A percentile compares a stretch with the other conserved stretches of the same genome.
phyloP scores from a whole-genome alignment of 92 coral and sea anemone species.

The Porites lobata region DNA sequence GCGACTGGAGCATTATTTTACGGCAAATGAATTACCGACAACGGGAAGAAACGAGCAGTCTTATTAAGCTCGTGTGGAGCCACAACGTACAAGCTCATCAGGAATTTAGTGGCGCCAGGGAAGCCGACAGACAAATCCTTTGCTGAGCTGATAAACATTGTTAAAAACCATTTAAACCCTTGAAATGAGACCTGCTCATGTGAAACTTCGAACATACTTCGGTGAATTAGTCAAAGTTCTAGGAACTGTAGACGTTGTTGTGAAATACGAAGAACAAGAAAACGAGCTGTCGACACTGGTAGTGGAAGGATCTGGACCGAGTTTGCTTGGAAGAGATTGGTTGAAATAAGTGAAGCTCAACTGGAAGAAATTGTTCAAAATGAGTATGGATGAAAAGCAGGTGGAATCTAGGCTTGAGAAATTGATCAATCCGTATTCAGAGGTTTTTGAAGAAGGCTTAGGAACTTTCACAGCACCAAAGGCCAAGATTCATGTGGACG shows the following conservation, averaged over 20 bases:
- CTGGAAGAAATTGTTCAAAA: conserved; percentile 37
- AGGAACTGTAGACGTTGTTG: conserved; percentile 50
- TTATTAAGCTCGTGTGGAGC: conserved; percentile 24
- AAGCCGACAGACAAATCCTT: conserved; percentile 56
- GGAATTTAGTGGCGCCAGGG: conserved; percentile 53
- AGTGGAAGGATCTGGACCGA: conserved; percentile 65
- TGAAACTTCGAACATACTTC: conserved; percentile 65
- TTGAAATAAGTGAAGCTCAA: conserved; percentile 33
- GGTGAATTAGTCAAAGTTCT: conserved; percentile 56
- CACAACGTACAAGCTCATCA: neutral
- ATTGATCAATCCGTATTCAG: conserved; percentile 21
- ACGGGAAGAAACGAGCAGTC: conserved; percentile 9
- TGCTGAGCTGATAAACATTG: conserved; percentile 28
- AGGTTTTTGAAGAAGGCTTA: conserved; percentile 38
- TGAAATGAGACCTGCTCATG: conserved; percentile 8
- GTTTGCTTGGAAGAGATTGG: conserved; percentile 65
- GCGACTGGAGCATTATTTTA: too few relatives aligned
- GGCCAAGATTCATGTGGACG: conserved; percentile 43
- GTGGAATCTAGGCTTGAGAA: neutral
- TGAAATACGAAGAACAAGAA: conserved; percentile 29
- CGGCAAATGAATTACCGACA: neutral
- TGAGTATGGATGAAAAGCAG: conserved; percentile 16
- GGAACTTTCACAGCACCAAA: conserved; percentile 53
- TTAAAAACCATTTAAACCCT: conserved; percentile 63
- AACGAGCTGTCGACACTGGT: conserved; percentile 34